phyloP scores from a whole-genome alignment of 2,888 invertebrate genomes.

The Scotopteryx bipunctaria region DNA sequence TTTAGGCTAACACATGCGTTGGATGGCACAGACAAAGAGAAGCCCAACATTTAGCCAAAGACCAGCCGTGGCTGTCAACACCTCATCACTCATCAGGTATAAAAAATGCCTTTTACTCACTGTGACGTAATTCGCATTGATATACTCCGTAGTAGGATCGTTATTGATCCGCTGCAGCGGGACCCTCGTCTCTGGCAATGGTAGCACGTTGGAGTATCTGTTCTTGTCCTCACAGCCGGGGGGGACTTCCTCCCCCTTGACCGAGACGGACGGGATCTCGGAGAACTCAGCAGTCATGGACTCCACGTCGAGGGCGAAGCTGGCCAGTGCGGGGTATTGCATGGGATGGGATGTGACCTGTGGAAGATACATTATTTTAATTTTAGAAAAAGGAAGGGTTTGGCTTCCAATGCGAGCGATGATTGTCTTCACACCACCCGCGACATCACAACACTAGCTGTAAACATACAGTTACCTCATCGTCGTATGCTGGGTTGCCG shows the following conservation, averaged over 20 bases:
- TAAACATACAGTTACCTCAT: constrained; percentile 84
- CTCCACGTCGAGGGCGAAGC: constrained; percentile 87
- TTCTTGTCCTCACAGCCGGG: constrained; percentile 95
- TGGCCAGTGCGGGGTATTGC: constrained; percentile 90
- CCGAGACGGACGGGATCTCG: constrained; percentile 90
- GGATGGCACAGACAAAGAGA: no score
- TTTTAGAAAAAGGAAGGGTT: no score
- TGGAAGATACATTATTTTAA: no score
- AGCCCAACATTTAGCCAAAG: no score
- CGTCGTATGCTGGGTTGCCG: constrained; percentile 95
- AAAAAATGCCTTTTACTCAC: no score
- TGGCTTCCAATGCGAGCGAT: no score
- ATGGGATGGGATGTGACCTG: constrained; percentile 88
- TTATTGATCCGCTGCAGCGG: constrained; percentile 87
- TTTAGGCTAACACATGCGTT: no score
- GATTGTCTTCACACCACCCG: no score
- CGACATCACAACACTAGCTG: no score
- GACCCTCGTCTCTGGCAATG: constrained; percentile 95
- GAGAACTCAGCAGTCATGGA: constrained; percentile 92
- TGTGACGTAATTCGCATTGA: constrained; percentile 96
- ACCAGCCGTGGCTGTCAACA: no score
- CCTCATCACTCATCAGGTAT: neutral
- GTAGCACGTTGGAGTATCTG: constrained; percentile 96
- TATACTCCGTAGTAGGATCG: constrained; percentile 93
- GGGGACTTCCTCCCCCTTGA: constrained; percentile 92